phyloP scores from a whole-genome alignment of 2,888 invertebrate genomes.

The Hoplodrina ambigua region DNA sequence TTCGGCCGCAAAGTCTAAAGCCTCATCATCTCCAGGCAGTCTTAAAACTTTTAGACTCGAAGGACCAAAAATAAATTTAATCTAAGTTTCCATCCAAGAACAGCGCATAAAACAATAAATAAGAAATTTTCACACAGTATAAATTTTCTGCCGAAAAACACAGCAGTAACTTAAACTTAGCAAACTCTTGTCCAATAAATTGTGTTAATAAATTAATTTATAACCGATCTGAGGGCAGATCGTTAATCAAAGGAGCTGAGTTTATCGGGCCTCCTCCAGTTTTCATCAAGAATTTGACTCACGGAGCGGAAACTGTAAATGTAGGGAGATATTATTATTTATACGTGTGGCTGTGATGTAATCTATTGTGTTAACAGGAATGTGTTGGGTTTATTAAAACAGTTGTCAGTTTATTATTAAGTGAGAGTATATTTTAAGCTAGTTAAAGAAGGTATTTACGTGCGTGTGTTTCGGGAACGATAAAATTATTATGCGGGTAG shows the following conservation, averaged over 20 bases:
- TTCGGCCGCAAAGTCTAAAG: not conserved
- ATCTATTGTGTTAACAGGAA: conserved; percentile 40
- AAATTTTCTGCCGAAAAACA: conserved; percentile 56
- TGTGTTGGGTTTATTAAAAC: conserved; percentile 53
- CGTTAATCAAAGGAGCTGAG: conserved; percentile 61
- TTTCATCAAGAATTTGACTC: conserved; percentile 58
- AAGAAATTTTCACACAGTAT: conserved; percentile 53
- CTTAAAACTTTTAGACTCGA: conserved; percentile 28
- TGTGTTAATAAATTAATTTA: conserved; percentile 66
- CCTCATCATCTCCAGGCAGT: not conserved
- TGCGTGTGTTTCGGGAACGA: conserved; percentile 18
- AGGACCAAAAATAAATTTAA: conserved; percentile 49
- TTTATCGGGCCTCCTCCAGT: conserved; percentile 49
- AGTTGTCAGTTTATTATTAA: conserved; percentile 43
- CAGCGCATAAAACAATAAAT: conserved; percentile 41
- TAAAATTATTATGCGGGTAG: conserved; percentile 1
- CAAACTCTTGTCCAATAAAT: conserved; percentile 59
- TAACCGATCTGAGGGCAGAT: conserved; percentile 59
- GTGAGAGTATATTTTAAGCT: conserved; percentile 26
- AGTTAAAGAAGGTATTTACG: conserved; percentile 7
- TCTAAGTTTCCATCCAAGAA: conserved; percentile 29
- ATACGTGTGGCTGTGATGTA: conserved; percentile 16
- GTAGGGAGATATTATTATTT: conserved; percentile 36
- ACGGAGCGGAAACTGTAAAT: conserved; percentile 46
- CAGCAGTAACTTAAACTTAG: conserved; percentile 57